phyloP scores from a whole-genome alignment of 1,140 invertebrate genomes.

The Drosophila suzukii region DNA sequence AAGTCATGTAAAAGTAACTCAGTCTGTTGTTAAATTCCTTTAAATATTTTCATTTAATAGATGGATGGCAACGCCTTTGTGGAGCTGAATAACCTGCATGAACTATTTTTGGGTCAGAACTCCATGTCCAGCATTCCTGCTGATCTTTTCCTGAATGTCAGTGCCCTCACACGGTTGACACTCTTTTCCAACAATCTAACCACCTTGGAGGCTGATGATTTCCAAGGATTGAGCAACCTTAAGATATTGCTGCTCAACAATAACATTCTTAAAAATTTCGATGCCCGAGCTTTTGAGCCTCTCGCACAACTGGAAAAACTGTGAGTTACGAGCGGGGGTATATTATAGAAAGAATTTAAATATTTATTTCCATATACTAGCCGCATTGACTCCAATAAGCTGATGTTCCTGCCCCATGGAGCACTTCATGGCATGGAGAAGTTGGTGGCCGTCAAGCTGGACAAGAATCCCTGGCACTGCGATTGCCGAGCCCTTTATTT shows the following conservation, averaged over 20 bases:
- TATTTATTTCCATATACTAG: constrained; percentile 74
- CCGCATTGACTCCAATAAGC: constrained; percentile 92
- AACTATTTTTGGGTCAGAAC: constrained; percentile 87
- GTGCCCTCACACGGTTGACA: constrained; percentile 86
- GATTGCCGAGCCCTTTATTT: constrained; percentile 92
- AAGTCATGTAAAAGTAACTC: constrained; percentile 50
- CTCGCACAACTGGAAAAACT: constrained; percentile 85
- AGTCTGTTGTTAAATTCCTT: background rate
- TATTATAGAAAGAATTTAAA: background rate
- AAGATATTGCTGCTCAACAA: constrained; percentile 87
- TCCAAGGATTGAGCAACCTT: constrained; percentile 86
- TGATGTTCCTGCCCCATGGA: constrained; percentile 89
- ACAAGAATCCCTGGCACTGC: constrained; percentile 94
- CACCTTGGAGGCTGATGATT: constrained; percentile 85
- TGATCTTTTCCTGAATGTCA: constrained; percentile 85
- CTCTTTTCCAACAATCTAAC: constrained; percentile 87
- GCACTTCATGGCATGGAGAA: constrained; percentile 88
- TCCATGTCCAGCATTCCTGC: constrained; percentile 85
- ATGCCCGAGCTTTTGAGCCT: constrained; percentile 85
- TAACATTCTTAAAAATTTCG: constrained; percentile 86
- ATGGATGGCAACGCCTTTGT: constrained; percentile 85
- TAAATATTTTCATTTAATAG: constrained; percentile 3
- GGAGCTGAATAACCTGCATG: constrained; percentile 85
- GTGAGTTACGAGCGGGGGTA: constrained; percentile 71
- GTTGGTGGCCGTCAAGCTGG: constrained; percentile 90